Conservation (phyloP, 2,888 invertebrate species). For the Scrobipalpa atriplicella region DNA sequence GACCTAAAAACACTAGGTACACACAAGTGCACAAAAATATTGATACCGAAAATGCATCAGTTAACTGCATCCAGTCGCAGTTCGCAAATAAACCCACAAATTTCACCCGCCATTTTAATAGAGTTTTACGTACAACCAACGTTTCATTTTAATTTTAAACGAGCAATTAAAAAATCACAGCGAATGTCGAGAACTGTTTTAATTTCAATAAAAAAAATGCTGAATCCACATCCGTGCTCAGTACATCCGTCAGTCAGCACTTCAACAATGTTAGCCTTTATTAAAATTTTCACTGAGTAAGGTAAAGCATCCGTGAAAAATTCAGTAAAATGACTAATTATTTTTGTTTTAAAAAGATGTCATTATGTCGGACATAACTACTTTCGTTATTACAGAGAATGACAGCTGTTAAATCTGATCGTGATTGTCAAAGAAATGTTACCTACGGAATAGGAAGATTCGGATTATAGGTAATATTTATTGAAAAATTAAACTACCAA, state of each 20-base stretch:
- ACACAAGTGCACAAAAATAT: not conserved
- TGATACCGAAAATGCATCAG: no score
- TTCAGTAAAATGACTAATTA: no score
- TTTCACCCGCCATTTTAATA: not conserved
- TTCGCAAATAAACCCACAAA: not conserved
- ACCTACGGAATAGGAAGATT: no score
- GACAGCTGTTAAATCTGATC: no score
- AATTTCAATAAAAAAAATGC: slow-evolving; percentile 17
- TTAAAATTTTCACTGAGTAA: not conserved
- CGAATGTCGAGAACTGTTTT: slow-evolving; percentile 8
- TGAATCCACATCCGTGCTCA: not conserved
- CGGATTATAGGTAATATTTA: no score
- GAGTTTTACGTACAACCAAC: not conserved
- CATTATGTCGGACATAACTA: no score
- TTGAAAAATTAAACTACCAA: no score
- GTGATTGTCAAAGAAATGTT: no score
- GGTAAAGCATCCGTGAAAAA: no score
- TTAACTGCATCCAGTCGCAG: not conserved
- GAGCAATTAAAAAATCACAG: slow-evolving; percentile 18
- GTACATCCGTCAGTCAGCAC: not conserved
- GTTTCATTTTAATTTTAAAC: slow-evolving; percentile 13
- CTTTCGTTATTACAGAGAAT: no score
- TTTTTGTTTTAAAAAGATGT: no score
- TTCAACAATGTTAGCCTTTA: not conserved
- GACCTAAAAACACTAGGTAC: not conserved